Evolutionary conservation across 2,797 vertebrate species (phyloP).

Genomic region (Rhinella marina): DNA sequence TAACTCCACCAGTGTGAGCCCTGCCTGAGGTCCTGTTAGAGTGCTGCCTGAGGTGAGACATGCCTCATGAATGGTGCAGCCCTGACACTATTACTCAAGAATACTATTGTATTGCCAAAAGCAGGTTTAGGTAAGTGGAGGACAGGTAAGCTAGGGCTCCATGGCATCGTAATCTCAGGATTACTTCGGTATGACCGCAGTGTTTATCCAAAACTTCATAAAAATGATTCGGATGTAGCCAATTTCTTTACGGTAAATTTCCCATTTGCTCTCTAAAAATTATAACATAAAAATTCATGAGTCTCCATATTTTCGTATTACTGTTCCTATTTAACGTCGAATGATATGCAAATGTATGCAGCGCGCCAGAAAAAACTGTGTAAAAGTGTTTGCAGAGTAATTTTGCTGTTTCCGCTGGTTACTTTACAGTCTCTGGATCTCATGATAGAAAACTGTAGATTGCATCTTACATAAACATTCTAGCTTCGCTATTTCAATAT

Average conservation of each 20-base stretch:
- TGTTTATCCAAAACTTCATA: not conserved
- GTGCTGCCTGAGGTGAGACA: too few relatives aligned
- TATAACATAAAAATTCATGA: slow-evolving; percentile 13
- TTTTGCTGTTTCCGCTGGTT: slow-evolving; percentile 27
- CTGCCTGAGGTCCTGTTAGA: too few relatives aligned
- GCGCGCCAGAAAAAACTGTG: slow-evolving; percentile 6
- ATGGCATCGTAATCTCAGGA: too few relatives aligned
- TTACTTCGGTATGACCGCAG: not conserved
- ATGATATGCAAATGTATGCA: slow-evolving; percentile 43
- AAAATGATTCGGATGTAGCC: not conserved
- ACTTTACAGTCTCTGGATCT: not conserved
- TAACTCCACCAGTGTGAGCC: too few relatives aligned
- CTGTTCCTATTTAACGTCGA: not conserved
- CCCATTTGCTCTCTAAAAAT: not conserved
- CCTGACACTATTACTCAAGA: too few relatives aligned
- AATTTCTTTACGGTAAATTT: not conserved
- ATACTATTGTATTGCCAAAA: too few relatives aligned
- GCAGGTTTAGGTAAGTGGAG: too few relatives aligned
- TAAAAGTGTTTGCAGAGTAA: slow-evolving; percentile 16
- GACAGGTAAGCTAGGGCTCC: too few relatives aligned
- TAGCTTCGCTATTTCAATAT: slow-evolving; percentile 21
- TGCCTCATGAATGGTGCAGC: too few relatives aligned
- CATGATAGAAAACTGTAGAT: not conserved
- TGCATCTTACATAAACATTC: slow-evolving; percentile 38
- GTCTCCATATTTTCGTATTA: not conserved